phyloP scores from a whole-genome alignment of 2,797 vertebrate species.

The Brotula barbata region DNA sequence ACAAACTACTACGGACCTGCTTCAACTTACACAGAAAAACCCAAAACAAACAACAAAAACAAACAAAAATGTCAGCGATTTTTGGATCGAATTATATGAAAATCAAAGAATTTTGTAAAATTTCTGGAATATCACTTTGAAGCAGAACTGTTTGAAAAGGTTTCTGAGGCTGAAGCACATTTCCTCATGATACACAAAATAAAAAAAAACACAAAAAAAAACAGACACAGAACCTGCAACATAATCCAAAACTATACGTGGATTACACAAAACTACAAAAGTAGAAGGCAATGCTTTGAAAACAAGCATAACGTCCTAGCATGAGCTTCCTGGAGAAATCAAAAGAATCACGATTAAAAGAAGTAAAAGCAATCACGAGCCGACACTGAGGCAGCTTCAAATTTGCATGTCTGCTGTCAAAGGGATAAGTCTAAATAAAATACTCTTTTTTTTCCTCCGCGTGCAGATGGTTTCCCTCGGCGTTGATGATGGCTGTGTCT shows the following conservation, averaged over 20 bases:
- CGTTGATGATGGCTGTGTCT: constrained; percentile 99
- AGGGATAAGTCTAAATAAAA: constrained; percentile 91
- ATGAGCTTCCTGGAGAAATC: constrained; percentile 35
- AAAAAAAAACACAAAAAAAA: constrained; percentile 72
- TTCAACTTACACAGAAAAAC: too few relatives aligned
- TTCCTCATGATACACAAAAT: too few relatives aligned
- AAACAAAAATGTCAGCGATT: too few relatives aligned
- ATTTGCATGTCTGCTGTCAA: constrained; percentile 69
- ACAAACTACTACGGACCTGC: too few relatives aligned
- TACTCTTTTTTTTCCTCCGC: constrained; percentile 99
- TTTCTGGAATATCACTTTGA: too few relatives aligned
- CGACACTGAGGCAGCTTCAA: constrained; percentile 62
- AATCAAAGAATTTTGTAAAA: too few relatives aligned
- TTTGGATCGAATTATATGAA: too few relatives aligned
- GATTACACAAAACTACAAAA: constrained; percentile 83
- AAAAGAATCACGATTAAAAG: constrained; percentile 32
- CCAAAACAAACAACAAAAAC: too few relatives aligned
- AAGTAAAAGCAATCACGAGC: constrained; percentile 47
- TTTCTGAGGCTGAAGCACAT: too few relatives aligned
- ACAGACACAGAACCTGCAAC: constrained; percentile 73
- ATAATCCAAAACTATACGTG: constrained; percentile 74
- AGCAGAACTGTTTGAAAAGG: too few relatives aligned
- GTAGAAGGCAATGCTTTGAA: constrained; percentile 58
- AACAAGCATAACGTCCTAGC: constrained; percentile 44
- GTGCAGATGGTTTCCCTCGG: constrained; percentile 98